These are phyloP conservation scores for Lampris megalopsis DNA, from an alignment of 2,113 vertebrate genomes.

Conservation along the genomic window DNA sequence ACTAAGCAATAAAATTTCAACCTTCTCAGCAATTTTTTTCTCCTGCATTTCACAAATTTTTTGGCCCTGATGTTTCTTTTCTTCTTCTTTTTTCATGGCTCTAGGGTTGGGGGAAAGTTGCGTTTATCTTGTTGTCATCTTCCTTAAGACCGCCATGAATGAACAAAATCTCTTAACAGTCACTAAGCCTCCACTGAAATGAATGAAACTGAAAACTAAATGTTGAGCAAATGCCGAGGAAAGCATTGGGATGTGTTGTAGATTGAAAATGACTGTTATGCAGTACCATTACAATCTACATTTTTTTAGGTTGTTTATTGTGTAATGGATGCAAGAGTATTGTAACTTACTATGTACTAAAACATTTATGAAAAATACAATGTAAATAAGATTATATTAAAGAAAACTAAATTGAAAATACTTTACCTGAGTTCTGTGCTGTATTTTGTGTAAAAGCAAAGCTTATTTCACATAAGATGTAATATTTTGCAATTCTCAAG, in stretches of 20 bases:
- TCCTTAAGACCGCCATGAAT: conserved; percentile 69
- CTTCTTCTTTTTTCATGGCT: conserved; percentile 35
- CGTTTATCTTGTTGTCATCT: conserved; percentile 28
- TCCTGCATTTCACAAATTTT: conserved; percentile 41
- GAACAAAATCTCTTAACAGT: conserved; percentile 64
- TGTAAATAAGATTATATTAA: conserved; percentile 89
- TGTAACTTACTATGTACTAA: conserved; percentile 86
- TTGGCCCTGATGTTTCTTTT: conserved; percentile 38
- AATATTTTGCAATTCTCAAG: too few species aligned
- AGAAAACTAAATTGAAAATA: conserved; percentile 83
- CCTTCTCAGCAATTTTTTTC: conserved; percentile 59
- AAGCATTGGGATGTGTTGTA: conserved; percentile 46
- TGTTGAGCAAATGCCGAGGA: conserved; percentile 47
- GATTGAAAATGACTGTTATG: conserved; percentile 80
- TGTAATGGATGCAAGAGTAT: conserved; percentile 85
- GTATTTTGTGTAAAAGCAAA: conserved; percentile 8
- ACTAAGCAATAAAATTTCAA: conserved; percentile 92
- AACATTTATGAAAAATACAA: conserved; percentile 85
- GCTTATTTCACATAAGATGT: background rate
- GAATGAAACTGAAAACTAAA: conserved; percentile 59
- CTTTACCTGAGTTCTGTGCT: conserved; percentile 11
- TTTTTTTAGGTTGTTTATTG: conserved; percentile 83
- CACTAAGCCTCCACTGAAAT: conserved; percentile 54
- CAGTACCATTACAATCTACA: conserved; percentile 77
- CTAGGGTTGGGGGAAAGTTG: conserved; percentile 48